Percentiles rank a stretch among this genome's conserved stretches.
Evolutionary conservation across 1,140 invertebrate genomes (phyloP).

Genomic region (Drosophila gunungcola): DNA sequence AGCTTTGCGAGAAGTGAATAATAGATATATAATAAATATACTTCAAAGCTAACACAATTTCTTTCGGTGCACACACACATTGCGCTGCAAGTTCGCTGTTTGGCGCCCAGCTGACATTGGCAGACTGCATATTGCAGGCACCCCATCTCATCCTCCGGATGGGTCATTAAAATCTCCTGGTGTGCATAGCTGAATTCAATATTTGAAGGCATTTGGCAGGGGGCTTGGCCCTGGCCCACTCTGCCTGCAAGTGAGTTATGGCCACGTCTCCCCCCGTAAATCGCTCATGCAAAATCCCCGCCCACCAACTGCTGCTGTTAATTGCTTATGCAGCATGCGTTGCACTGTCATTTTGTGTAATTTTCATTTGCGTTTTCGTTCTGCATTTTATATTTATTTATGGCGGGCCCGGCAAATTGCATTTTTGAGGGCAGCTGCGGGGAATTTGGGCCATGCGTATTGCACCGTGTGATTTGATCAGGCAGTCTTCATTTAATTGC

Average conservation of each 20-base stretch:
- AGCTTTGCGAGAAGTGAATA: no score
- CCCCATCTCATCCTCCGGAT: constrained; percentile 6
- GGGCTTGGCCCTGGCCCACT: constrained; percentile 23
- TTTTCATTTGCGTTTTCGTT: constrained; percentile 55
- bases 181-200: constrained; percentile 67
- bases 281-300: constrained; percentile 25
- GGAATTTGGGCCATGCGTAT: constrained; percentile 9
- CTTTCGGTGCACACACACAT: not conserved
- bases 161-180: constrained; percentile 30
- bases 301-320: constrained; percentile 56
- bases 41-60: not conserved
- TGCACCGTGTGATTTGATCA: constrained; percentile 1
- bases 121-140: constrained; percentile 61
- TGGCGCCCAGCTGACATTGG: constrained; percentile 67
- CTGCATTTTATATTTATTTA: constrained; percentile 59
- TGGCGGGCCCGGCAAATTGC: constrained; percentile 33
- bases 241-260: constrained; percentile 61
- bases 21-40: no score
- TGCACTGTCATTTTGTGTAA: constrained; percentile 60
- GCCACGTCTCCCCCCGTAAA: constrained; percentile 14
- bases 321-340: constrained; percentile 75
- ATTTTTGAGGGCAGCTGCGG: constrained; percentile 23
- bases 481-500: constrained; percentile 21
- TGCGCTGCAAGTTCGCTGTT: constrained; percentile 46
- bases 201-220: constrained; percentile 60